Evolutionary conservation across 2,797 vertebrate genomes (phyloP).

Genomic region (Mormyrops boulengeri): DNA sequence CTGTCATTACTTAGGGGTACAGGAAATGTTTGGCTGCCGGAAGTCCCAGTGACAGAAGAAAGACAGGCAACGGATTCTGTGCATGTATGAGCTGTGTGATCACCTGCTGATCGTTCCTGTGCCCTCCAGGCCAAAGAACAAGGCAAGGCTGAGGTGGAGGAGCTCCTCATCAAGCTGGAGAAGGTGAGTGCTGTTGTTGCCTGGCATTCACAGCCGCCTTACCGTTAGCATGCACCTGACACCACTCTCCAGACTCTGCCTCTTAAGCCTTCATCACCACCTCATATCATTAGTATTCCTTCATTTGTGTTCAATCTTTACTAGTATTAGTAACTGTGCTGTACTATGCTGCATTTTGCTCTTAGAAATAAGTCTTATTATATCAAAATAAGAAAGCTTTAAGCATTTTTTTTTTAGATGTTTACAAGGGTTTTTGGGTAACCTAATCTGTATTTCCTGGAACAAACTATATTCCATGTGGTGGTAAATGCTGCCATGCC

Average conservation of each 20-base stretch:
- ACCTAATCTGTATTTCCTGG: background rate
- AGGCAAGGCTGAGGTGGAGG: constrained; percentile 85
- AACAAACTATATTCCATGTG: background rate
- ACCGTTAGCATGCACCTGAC: background rate
- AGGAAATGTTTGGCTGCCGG: background rate
- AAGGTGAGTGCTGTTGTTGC: constrained; percentile 66
- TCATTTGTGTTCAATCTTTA: background rate
- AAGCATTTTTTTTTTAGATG: background rate
- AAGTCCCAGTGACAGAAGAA: background rate
- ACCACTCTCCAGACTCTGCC: background rate
- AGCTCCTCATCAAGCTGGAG: constrained; percentile 78
- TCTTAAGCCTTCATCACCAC: background rate
- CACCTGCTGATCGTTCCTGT: background rate
- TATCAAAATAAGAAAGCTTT: background rate
- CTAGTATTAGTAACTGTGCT: background rate
- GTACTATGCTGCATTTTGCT: background rate
- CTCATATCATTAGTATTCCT: background rate
- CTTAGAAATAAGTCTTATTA: background rate
- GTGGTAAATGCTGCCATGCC: background rate
- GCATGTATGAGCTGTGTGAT: background rate
- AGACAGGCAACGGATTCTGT: background rate
- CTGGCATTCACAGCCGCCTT: background rate
- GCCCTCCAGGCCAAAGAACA: constrained; percentile 86
- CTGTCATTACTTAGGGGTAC: background rate
- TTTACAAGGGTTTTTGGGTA: background rate